Evolutionary conservation across 30 jellyfish, hydroid and myxozoan genomes (phyloP).

Genomic region (Hydractinia echinata): DNA sequence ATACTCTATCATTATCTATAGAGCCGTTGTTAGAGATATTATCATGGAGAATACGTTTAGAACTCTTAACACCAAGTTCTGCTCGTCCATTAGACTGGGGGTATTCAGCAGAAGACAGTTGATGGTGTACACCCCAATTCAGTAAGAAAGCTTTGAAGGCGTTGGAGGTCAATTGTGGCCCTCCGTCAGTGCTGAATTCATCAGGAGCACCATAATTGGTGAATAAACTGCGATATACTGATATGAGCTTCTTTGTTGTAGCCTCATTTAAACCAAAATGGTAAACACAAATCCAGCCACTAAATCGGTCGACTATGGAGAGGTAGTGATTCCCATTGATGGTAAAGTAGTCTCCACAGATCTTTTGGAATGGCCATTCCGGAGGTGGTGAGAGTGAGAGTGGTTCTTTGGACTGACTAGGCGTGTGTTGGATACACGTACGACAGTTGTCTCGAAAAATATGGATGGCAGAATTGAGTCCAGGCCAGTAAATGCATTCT

Average conservation of each 20-base stretch:
- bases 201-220: neutral
- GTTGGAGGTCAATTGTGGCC: constrained; percentile 18
- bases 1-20: constrained; percentile 4
- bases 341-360: constrained; percentile 9
- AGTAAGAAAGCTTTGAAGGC: constrained; percentile 6
- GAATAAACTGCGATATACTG: neutral
- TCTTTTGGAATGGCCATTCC: constrained; percentile 14
- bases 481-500: too few species aligned
- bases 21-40: neutral
- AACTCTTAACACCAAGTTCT: constrained; percentile 4
- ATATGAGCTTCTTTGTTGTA: neutral
- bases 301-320: constrained; percentile 10
- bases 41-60: neutral
- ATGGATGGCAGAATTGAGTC: too few species aligned
- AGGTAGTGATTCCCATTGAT: neutral
- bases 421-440: too few species aligned
- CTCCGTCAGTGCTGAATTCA: constrained; percentile 28
- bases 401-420: too few species aligned
- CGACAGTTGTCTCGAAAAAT: too few species aligned
- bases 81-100: constrained; percentile 33
- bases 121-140: neutral
- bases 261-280: neutral
- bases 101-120: constrained; percentile 13
- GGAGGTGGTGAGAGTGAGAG: constrained; percentile 13
- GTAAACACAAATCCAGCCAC: constrained; percentile 8